Evolutionary conservation across 2,113 vertebrate genomes (phyloP).

Genomic region (Orthochromis malagaraziensis): DNA sequence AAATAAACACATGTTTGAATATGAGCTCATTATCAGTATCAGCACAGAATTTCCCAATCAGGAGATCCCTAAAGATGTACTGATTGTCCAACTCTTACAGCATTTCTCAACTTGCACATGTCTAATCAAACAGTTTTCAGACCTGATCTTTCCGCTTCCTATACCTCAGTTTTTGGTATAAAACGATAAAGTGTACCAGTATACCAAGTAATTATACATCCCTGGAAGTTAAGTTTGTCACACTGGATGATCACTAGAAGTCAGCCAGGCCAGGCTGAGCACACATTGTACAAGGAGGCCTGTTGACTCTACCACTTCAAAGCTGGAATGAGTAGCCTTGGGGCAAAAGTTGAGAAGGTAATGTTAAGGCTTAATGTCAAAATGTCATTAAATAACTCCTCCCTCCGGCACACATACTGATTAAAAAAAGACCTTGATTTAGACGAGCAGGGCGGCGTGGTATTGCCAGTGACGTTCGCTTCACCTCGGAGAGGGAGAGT

Average conservation of each 20-base stretch:
- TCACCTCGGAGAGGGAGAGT: background rate
- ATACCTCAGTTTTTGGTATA: background rate
- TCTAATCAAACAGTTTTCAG: background rate
- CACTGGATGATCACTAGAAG: background rate
- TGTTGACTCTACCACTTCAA: conserved; percentile 46
- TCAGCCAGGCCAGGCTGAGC: background rate
- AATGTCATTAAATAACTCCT: conserved; percentile 16
- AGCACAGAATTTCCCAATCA: background rate
- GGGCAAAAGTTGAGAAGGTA: conserved; percentile 34
- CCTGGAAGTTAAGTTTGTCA: background rate
- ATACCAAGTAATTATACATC: background rate
- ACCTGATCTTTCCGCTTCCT: background rate
- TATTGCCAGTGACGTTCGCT: background rate
- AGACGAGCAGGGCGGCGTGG: background rate
- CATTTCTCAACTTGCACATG: background rate
- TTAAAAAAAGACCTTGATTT: background rate
- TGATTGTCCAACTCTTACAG: background rate
- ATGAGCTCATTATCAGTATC: background rate
- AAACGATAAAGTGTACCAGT: background rate
- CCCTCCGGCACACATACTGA: background rate
- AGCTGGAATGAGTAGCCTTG: conserved; percentile 47
- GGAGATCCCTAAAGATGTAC: background rate
- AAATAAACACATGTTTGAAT: background rate
- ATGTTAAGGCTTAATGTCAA: conserved; percentile 7
- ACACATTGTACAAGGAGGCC: conserved; percentile 39